A percentile compares a stretch with the other conserved stretches of the same genome.
Evolutionary conservation across 64 coral and sea anemone genomes (phyloP).

Genomic region (Astreopora myriophthalma): DNA sequence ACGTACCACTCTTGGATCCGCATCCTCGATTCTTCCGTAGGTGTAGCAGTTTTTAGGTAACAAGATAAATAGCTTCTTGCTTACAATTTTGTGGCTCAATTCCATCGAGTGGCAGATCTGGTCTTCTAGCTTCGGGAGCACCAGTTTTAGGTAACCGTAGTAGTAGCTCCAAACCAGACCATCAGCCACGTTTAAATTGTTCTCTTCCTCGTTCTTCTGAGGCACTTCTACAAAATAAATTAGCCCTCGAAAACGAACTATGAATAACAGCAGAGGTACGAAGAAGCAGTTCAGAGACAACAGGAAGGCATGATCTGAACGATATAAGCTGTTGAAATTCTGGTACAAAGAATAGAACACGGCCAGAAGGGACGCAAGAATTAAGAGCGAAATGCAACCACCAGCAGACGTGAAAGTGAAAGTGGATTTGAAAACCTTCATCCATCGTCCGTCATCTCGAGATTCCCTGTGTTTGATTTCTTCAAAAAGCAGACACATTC

Average conservation of each 20-base stretch:
- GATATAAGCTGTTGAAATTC: background rate
- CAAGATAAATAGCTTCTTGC: slow-evolving; percentile 65
- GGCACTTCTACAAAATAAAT: slow-evolving; percentile 52
- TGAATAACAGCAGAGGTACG: slow-evolving; percentile 26
- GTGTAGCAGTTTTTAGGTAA: slow-evolving; percentile 62
- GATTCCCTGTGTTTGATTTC: slow-evolving; percentile 55
- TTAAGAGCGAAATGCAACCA: background rate
- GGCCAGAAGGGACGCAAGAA: background rate
- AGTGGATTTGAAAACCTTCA: slow-evolving; percentile 14
- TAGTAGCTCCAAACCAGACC: slow-evolving; percentile 81
- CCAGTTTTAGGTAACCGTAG: slow-evolving; percentile 73
- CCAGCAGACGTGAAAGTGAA: slow-evolving; percentile 57
- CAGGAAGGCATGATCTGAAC: background rate
- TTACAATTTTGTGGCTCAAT: background rate
- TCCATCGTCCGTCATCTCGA: slow-evolving; percentile 58
- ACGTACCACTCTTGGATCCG: slow-evolving; percentile 11
- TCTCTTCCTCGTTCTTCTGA: slow-evolving; percentile 56
- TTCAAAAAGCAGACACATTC: slow-evolving; percentile 71
- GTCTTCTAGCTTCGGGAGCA: slow-evolving; percentile 37
- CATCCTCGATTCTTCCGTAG: background rate
- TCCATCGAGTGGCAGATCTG: slow-evolving; percentile 33
- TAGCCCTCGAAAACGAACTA: slow-evolving; percentile 66
- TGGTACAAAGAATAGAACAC: background rate
- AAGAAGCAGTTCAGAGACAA: slow-evolving; percentile 44
- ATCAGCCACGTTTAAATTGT: slow-evolving; percentile 75